These are phyloP conservation scores for Chrysogorgia sp. DNA, from an alignment of 92 coral and sea anemone species.

Conservation along the genomic window DNA sequence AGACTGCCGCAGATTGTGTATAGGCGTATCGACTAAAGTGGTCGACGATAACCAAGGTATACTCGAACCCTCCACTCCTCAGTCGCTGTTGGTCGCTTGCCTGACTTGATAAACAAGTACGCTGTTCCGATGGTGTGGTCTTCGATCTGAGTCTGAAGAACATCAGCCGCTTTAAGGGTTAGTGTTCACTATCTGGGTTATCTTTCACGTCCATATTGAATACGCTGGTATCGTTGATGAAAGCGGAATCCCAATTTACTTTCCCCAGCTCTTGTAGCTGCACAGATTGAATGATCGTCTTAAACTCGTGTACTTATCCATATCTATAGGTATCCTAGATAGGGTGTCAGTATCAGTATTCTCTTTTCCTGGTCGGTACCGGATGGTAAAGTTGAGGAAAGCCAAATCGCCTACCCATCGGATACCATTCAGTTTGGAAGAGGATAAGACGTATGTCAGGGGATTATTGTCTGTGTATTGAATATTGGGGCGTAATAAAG, in stretches of 20 bases:
- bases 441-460: no score
- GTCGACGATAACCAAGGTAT: no score
- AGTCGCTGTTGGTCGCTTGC: background rate
- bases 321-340: constrained; percentile 32
- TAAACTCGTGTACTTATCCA: background rate
- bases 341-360: constrained; percentile 46
- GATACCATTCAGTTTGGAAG: constrained; percentile 23
- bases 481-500: constrained; percentile 38
- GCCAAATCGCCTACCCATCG: constrained; percentile 54
- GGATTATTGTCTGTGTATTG: no score
- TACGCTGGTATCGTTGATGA: background rate
- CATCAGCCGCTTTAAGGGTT: background rate
- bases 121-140: constrained; percentile 2
- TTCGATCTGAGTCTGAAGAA: constrained; percentile 2
- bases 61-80: no score
- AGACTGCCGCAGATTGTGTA: no score
- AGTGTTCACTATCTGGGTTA: no score
- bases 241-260: background rate
- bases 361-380: constrained; percentile 36
- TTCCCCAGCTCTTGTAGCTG: no score
- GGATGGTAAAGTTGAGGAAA: constrained; percentile 50
- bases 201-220: background rate
- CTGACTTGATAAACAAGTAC: background rate
- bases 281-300: no score
- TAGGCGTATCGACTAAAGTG: no score